These are phyloP conservation scores for Latheticus oryzae DNA, from an alignment of 2,888 invertebrate genomes.

Conservation along the genomic window DNA sequence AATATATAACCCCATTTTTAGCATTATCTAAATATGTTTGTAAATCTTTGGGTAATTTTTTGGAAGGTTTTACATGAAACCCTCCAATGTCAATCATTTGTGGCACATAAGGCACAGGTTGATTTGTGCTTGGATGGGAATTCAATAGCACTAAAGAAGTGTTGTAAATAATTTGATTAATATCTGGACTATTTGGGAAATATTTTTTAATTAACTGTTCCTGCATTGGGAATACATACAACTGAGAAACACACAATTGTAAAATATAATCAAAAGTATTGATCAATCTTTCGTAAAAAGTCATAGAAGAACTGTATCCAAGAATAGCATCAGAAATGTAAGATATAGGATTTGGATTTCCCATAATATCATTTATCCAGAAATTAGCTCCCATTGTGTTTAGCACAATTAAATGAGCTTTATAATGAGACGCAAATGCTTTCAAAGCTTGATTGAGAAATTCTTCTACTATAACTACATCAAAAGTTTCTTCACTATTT, in stretches of 20 bases:
- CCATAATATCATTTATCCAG: conserved; percentile 66
- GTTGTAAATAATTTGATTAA: conserved; percentile 52
- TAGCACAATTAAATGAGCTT: conserved; percentile 60
- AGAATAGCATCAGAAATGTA: conserved; percentile 66
- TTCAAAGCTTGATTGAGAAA: conserved; percentile 65
- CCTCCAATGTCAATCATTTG: conserved; percentile 71
- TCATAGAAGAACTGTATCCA: conserved; percentile 62
- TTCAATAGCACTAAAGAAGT: conserved; percentile 54
- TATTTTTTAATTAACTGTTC: conserved; percentile 50
- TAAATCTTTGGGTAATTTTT: conserved; percentile 62
- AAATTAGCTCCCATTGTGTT: conserved; percentile 61
- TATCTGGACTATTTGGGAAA: conserved; percentile 50
- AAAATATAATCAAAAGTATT: conserved; percentile 60
- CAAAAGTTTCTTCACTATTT: conserved; percentile 59
- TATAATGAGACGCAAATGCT: conserved; percentile 59
- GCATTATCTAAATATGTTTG: conserved; percentile 68
- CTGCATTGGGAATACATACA: conserved; percentile 44
- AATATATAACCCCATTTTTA: conserved; percentile 68
- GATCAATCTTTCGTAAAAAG: conserved; percentile 67
- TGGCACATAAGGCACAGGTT: conserved; percentile 67
- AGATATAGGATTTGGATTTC: conserved; percentile 66
- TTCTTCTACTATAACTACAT: conserved; percentile 62
- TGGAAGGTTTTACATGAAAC: conserved; percentile 61
- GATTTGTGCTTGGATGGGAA: conserved; percentile 67
- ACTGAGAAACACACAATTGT: background rate